Evolutionary conservation across 2,797 vertebrate genomes (phyloP).

Genomic region (Enteromius paludinosus): DNA sequence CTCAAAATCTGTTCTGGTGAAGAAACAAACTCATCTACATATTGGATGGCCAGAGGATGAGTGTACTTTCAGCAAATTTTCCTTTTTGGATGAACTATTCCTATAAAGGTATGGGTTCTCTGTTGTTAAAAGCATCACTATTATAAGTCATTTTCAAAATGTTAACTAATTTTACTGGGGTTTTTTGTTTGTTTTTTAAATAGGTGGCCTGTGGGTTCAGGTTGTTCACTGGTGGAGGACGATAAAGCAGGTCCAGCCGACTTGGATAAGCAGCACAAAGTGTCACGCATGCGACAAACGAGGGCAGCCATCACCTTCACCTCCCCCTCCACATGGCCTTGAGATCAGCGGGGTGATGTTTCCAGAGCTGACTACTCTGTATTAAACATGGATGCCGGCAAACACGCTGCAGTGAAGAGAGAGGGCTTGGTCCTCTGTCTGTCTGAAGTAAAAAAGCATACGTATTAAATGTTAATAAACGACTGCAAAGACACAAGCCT

Average conservation of each 20-base stretch:
- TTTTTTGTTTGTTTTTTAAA: background rate
- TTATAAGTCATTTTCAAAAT: background rate
- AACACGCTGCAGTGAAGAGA: slow-evolving; percentile 21
- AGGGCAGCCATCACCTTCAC: slow-evolving; percentile 35
- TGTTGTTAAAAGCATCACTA: background rate
- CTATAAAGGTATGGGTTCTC: background rate
- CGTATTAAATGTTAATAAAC: slow-evolving; percentile 58
- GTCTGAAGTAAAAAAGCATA: slow-evolving; percentile 33
- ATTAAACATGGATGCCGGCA: slow-evolving; percentile 53
- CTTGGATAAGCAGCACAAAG: slow-evolving; percentile 31
- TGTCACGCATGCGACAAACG: slow-evolving; percentile 29
- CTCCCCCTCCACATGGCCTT: slow-evolving; percentile 34
- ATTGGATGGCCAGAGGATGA: background rate
- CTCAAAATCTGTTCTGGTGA: background rate
- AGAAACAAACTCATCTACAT: background rate
- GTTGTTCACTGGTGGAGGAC: background rate
- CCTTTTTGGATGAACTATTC: background rate
- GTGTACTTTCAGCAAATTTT: background rate
- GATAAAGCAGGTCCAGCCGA: slow-evolving; percentile 12
- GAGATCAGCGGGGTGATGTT: slow-evolving; percentile 44
- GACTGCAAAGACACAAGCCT: slow-evolving; percentile 40
- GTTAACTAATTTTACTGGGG: background rate
- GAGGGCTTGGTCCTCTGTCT: slow-evolving; percentile 1
- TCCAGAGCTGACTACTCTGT: slow-evolving; percentile 42
- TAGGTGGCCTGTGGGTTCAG: slow-evolving; percentile 5